Evolutionary conservation across 2,113 vertebrate species (phyloP).

Genomic region (Fregetta grallaria): DNA sequence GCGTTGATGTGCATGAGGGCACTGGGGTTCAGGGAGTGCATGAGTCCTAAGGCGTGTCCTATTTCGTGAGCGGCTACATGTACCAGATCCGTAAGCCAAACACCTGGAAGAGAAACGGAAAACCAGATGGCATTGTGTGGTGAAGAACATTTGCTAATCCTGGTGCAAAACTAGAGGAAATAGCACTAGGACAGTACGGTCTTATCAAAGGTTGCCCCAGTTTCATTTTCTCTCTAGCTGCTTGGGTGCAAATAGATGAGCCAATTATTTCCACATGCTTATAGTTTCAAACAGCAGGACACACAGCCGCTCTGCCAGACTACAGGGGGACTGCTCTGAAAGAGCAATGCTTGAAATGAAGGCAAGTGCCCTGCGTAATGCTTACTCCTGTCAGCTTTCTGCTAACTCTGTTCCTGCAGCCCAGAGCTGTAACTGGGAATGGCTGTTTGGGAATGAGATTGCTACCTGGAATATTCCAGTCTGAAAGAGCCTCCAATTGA

Average conservation of each 20-base stretch:
- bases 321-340: background rate
- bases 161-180: background rate
- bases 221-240: background rate
- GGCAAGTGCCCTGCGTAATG: background rate
- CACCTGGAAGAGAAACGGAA: slow-evolving; percentile 70
- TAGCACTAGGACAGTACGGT: accelerated
- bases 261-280: background rate
- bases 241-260: background rate
- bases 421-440: background rate
- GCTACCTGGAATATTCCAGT: background rate
- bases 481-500: background rate
- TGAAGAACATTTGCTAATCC: background rate
- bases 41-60: slow-evolving; percentile 91
- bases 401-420: background rate
- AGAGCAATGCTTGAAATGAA: accelerated
- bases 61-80: slow-evolving; percentile 96
- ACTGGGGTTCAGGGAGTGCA: slow-evolving; percentile 89
- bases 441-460: background rate
- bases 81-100: slow-evolving; percentile 96
- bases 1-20: slow-evolving; percentile 97
- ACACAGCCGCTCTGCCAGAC: background rate
- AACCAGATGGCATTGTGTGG: accelerated
- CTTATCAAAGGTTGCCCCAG: background rate
- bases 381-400: background rate
- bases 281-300: background rate